These are phyloP conservation scores for Fregata magnificens DNA, from an alignment of 2,113 vertebrate genomes.

Conservation along the genomic window DNA sequence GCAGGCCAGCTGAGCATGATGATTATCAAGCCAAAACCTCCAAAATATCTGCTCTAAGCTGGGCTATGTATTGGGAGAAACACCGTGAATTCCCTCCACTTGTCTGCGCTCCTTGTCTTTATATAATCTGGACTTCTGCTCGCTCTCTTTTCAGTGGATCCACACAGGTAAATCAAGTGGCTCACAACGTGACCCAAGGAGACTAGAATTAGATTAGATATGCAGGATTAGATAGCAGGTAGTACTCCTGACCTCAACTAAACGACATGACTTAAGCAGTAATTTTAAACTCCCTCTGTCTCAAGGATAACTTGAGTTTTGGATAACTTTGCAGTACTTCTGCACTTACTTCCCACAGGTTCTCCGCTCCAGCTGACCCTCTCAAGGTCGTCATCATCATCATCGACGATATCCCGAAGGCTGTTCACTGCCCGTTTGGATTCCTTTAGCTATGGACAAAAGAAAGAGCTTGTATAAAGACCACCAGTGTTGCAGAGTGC, in stretches of 20 bases:
- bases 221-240: not conserved
- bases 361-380: conserved; percentile 96
- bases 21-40: not conserved
- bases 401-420: conserved; percentile 82
- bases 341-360: conserved; percentile 89
- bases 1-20: not conserved
- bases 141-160: not conserved
- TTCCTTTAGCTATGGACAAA: conserved; percentile 83
- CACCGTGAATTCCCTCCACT: not conserved
- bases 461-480: not conserved
- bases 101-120: not conserved
- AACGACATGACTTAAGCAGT: not conserved
- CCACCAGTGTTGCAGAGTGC: not conserved
- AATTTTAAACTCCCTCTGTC: not conserved
- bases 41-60: not conserved
- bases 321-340: not conserved
- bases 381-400: conserved; percentile 88
- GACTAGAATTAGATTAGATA: not conserved
- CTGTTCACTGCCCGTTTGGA: conserved; percentile 91
- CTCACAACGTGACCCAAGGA: not conserved
- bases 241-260: not conserved
- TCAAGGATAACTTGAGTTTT: not conserved
- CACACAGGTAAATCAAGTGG: not conserved
- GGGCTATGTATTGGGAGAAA: not conserved
- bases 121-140: not conserved